phyloP scores from a whole-genome alignment of 2,888 invertebrate genomes.

The Isoperla grammatica region DNA sequence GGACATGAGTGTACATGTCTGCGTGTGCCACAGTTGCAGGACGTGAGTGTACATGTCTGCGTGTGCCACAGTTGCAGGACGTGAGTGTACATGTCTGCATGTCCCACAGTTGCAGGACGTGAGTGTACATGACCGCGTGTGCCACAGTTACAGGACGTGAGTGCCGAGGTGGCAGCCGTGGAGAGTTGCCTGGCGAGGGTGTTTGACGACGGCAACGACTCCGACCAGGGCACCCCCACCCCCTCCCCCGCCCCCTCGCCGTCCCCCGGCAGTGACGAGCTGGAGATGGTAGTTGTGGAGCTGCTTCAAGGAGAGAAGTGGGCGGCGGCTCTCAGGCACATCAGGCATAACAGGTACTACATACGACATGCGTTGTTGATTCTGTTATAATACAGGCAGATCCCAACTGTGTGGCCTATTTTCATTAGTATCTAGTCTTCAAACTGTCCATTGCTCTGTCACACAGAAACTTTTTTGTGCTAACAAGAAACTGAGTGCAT shows the following conservation, averaged over 20 bases:
- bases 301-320: constrained; percentile 59
- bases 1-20: too few species aligned
- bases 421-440: too few species aligned
- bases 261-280: constrained; percentile 38
- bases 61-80: too few species aligned
- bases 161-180: constrained; percentile 54
- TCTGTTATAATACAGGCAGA: constrained; percentile 1
- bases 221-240: constrained; percentile 59
- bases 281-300: constrained; percentile 46
- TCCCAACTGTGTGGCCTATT: too few species aligned
- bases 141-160: constrained; percentile 60
- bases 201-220: constrained; percentile 53
- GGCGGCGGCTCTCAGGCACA: constrained; percentile 62
- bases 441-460: too few species aligned
- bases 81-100: too few species aligned
- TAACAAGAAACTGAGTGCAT: background rate
- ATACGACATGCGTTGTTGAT: background rate
- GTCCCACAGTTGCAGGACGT: too few species aligned
- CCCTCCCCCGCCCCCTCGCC: constrained; percentile 46
- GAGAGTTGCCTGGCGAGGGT: constrained; percentile 54
- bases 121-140: too few species aligned
- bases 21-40: too few species aligned
- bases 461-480: too few species aligned
- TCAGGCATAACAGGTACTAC: constrained; percentile 41
- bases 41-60: too few species aligned